Conservation (phyloP, 2,888 invertebrate species). For the Oscheius onirici region DNA sequence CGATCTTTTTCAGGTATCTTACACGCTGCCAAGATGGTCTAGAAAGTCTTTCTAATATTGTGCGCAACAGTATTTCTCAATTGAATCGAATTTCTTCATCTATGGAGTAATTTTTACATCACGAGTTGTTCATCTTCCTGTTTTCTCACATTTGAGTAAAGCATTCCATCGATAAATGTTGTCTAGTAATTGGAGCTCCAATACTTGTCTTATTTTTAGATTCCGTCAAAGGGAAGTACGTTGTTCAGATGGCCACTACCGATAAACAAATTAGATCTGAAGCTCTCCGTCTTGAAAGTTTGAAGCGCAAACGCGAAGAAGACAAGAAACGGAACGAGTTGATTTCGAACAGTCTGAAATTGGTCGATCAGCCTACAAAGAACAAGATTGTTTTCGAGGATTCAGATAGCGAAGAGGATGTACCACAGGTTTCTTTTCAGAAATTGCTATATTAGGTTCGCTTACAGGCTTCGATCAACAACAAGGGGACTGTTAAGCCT, state of each 20-base stretch:
- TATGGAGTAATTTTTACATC: not conserved
- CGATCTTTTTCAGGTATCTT: conserved; percentile 33
- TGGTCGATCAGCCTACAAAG: not conserved
- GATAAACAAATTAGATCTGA: conserved; percentile 45
- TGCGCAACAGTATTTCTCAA: conserved; percentile 31
- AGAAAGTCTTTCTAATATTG: conserved; percentile 31
- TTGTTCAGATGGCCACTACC: conserved; percentile 26
- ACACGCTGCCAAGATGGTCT: conserved; percentile 39
- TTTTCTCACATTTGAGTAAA: not conserved
- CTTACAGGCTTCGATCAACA: not conserved
- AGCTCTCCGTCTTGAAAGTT: conserved; percentile 39
- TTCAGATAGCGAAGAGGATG: conserved; percentile 39
- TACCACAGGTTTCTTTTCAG: conserved; percentile 6
- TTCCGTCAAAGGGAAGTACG: not conserved
- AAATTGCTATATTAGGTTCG: not conserved
- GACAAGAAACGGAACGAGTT: conserved; percentile 34
- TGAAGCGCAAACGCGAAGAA: conserved; percentile 35
- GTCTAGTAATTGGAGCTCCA: not conserved
- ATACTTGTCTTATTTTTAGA: not conserved
- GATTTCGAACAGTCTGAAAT: not conserved
- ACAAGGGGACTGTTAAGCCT: too few species aligned
- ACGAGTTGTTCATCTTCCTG: not conserved
- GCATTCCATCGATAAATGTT: not conserved
- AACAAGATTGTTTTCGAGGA: conserved; percentile 53
- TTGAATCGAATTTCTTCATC: conserved; percentile 16